A percentile compares a stretch with the other conserved stretches of the same genome.
These are phyloP conservation scores for Acrossocheilus wenchowensis DNA, from an alignment of 2,797 vertebrate species.

Conservation along the genomic window DNA sequence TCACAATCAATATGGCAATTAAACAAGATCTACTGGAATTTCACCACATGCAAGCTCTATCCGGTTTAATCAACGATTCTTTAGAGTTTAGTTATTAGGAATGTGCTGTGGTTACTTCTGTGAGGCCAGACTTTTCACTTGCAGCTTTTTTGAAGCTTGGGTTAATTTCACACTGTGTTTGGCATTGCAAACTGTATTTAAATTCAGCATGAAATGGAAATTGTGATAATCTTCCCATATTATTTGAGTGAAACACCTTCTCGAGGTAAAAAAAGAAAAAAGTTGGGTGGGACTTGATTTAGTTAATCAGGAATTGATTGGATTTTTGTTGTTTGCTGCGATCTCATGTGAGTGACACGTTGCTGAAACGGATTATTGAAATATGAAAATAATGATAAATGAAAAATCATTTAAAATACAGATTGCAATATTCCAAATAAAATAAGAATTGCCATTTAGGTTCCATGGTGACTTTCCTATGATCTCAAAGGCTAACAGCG, in stretches of 20 bases:
- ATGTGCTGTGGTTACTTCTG: background rate
- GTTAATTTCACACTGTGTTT: background rate
- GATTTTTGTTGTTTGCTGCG: background rate
- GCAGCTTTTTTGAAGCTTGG: background rate
- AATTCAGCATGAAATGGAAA: background rate
- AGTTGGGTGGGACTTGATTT: background rate
- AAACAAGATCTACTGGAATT: slow-evolving; percentile 24
- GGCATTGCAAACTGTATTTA: background rate
- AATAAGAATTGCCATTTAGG: too few species aligned
- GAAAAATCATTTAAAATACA: background rate
- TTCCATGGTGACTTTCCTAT: background rate
- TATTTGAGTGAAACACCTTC: background rate
- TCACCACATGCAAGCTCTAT: background rate
- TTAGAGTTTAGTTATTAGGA: background rate
- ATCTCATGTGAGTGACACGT: background rate
- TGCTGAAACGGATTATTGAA: too few species aligned
- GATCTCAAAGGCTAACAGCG: too few species aligned
- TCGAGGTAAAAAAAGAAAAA: background rate
- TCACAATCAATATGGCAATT: slow-evolving; percentile 30
- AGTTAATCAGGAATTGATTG: background rate
- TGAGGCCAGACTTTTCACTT: background rate
- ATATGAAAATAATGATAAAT: too few species aligned
- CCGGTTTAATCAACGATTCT: background rate
- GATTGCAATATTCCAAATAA: too few species aligned
- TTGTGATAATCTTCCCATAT: background rate